These are phyloP conservation scores for Ecliptopera silaceata DNA, from an alignment of 2,888 invertebrate species.

Conservation along the genomic window DNA sequence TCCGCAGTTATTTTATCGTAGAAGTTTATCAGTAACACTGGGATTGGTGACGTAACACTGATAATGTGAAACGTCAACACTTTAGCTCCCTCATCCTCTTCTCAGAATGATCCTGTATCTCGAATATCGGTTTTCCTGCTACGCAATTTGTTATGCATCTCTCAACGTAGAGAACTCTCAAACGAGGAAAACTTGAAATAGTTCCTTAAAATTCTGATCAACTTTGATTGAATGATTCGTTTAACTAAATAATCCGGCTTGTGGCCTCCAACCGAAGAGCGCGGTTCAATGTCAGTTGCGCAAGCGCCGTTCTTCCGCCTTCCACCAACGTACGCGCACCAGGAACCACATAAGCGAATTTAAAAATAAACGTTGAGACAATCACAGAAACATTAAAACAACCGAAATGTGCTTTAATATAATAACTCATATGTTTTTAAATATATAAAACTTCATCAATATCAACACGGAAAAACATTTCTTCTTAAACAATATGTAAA, in stretches of 20 bases:
- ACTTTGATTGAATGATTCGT: conserved; percentile 57
- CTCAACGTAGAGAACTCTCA: conserved; percentile 22
- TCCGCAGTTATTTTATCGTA: conserved; percentile 20
- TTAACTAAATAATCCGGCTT: conserved; percentile 64
- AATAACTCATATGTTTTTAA: no score
- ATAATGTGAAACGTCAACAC: conserved; percentile 16
- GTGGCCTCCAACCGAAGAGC: conserved; percentile 72
- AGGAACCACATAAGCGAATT: conserved; percentile 66
- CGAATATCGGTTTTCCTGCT: conserved; percentile 57
- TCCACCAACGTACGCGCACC: conserved; percentile 56
- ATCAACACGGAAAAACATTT: no score
- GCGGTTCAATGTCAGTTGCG: conserved; percentile 81
- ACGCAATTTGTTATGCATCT: conserved; percentile 34
- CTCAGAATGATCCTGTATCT: conserved; percentile 51
- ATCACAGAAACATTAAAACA: not conserved
- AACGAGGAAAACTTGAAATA: conserved; percentile 45
- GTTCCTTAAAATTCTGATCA: conserved; percentile 31
- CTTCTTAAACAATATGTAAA: no score
- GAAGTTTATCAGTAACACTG: conserved; percentile 18
- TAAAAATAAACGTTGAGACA: conserved; percentile 51
- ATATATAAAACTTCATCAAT: no score
- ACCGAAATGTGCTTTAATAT: not conserved
- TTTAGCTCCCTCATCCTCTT: conserved; percentile 50
- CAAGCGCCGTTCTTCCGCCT: conserved; percentile 79
- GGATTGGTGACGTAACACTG: conserved; percentile 23